Evolutionary conservation across 2,113 vertebrate species (phyloP).

Genomic region (Reinhardtius hippoglossoides): DNA sequence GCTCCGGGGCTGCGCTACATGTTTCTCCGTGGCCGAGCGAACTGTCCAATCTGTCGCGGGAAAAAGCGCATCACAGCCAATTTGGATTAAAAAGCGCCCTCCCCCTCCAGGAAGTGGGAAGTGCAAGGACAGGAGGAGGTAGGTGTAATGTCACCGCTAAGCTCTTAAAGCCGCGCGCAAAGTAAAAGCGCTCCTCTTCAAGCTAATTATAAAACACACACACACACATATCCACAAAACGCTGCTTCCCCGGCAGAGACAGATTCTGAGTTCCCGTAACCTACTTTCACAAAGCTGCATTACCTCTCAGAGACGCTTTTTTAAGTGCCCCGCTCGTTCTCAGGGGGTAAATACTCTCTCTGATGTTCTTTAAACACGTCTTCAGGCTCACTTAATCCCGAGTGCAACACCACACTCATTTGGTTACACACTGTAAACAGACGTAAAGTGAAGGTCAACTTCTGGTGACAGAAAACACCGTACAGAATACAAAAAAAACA

Average conservation of each 20-base stretch:
- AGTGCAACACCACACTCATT: slow-evolving; percentile 1
- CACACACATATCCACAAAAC: background rate
- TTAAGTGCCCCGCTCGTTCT: background rate
- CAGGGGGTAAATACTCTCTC: slow-evolving; percentile 26
- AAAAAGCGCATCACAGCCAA: slow-evolving; percentile 35
- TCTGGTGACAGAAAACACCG: background rate
- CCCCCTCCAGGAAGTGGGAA: slow-evolving; percentile 31
- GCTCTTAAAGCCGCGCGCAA: slow-evolving; percentile 17
- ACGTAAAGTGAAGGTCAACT: slow-evolving; percentile 26
- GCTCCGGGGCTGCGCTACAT: slow-evolving; percentile 44
- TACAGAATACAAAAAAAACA: background rate
- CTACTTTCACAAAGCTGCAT: slow-evolving; percentile 43
- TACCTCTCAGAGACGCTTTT: background rate
- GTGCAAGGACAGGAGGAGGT: slow-evolving; percentile 4
- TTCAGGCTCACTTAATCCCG: slow-evolving; percentile 36
- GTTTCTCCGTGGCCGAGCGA: slow-evolving; percentile 23
- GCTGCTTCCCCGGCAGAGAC: slow-evolving; percentile 14
- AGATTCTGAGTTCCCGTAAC: slow-evolving; percentile 45
- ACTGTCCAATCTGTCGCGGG: slow-evolving; percentile 50
- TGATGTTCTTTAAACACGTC: slow-evolving; percentile 23
- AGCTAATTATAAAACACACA: slow-evolving; percentile 52
- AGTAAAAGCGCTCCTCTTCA: slow-evolving; percentile 14
- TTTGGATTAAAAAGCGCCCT: slow-evolving; percentile 57
- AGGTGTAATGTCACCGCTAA: slow-evolving; percentile 49
- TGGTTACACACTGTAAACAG: slow-evolving; percentile 17